Conservation (phyloP, 2,888 invertebrate species). For the Harmothoe impar region DNA sequence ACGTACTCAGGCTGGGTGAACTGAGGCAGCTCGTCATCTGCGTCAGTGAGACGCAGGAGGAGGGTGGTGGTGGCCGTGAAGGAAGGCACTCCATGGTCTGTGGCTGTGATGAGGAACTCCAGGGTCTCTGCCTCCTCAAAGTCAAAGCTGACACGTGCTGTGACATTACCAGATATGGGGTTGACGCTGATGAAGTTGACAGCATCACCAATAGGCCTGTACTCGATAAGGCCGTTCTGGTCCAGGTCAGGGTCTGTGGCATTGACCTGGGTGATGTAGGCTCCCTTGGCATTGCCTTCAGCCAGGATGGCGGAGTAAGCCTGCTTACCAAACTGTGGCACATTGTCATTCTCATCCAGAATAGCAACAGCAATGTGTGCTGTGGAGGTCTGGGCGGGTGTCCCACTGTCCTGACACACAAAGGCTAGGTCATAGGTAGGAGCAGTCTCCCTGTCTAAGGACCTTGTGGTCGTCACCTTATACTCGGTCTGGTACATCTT, state of each 20-base stretch:
- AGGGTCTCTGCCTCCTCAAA: slow-evolving; percentile 15
- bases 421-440: slow-evolving; percentile 62
- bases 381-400: slow-evolving; percentile 82
- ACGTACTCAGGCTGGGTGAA: slow-evolving; percentile 56
- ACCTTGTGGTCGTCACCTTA: slow-evolving; percentile 67
- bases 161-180: slow-evolving; percentile 60
- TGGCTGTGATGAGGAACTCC: slow-evolving; percentile 57
- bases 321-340: slow-evolving; percentile 53
- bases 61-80: slow-evolving; percentile 52
- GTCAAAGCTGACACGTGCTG: slow-evolving; percentile 55
- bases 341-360: slow-evolving; percentile 89
- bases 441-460: slow-evolving; percentile 67
- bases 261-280: slow-evolving; percentile 56
- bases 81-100: slow-evolving; percentile 56
- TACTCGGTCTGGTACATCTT: slow-evolving; percentile 64
- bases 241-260: slow-evolving; percentile 56
- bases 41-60: slow-evolving; percentile 35
- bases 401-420: slow-evolving; percentile 67
- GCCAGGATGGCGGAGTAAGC: slow-evolving; percentile 48
- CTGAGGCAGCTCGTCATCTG: slow-evolving; percentile 64
- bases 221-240: slow-evolving; percentile 61
- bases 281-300: slow-evolving; percentile 48
- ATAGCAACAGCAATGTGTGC: slow-evolving; percentile 90
- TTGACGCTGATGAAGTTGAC: slow-evolving; percentile 50
- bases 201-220: slow-evolving; percentile 29